phyloP scores from a whole-genome alignment of 2,797 vertebrate species.

The Amblyopsis hoosieri region DNA sequence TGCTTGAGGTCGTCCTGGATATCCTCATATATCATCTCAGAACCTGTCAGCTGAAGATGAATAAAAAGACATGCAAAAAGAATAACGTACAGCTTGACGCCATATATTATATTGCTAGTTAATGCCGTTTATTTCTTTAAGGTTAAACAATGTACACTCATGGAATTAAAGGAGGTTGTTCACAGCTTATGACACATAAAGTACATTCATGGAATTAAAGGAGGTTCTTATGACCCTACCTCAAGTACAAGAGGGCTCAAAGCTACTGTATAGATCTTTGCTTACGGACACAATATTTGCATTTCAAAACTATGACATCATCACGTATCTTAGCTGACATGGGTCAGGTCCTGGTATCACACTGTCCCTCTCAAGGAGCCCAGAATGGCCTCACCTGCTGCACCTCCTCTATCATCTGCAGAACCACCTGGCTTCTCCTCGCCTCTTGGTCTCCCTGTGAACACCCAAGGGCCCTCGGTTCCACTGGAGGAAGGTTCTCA shows the following conservation, averaged over 20 bases:
- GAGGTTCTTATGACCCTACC: too few species aligned
- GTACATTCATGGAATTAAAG: too few species aligned
- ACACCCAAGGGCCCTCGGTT: constrained; percentile 56
- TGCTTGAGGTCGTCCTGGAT: constrained; percentile 75
- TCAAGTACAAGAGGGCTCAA: too few species aligned
- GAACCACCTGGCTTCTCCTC: constrained; percentile 73
- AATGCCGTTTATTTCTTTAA: neutral
- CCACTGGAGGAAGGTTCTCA: constrained; percentile 62
- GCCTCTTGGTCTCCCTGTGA: constrained; percentile 68
- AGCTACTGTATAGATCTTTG: too few species aligned
- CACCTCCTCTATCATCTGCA: constrained; percentile 59
- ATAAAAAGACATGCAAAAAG: neutral
- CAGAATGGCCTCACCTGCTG: constrained; percentile 54
- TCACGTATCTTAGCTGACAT: too few species aligned
- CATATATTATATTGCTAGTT: neutral
- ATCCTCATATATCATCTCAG: constrained; percentile 68
- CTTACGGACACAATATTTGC: too few species aligned
- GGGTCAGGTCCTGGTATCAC: too few species aligned
- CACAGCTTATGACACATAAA: too few species aligned
- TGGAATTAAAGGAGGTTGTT: too few species aligned
- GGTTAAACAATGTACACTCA: too few species aligned
- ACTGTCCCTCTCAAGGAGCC: neutral
- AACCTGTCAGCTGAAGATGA: constrained; percentile 72
- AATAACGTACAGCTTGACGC: too few species aligned
- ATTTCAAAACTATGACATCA: too few species aligned